Evolutionary conservation across 2,888 invertebrate genomes (phyloP), one percentile per base, ranked within the genome.

Genomic region (Mycalesis mineus): DNA sequence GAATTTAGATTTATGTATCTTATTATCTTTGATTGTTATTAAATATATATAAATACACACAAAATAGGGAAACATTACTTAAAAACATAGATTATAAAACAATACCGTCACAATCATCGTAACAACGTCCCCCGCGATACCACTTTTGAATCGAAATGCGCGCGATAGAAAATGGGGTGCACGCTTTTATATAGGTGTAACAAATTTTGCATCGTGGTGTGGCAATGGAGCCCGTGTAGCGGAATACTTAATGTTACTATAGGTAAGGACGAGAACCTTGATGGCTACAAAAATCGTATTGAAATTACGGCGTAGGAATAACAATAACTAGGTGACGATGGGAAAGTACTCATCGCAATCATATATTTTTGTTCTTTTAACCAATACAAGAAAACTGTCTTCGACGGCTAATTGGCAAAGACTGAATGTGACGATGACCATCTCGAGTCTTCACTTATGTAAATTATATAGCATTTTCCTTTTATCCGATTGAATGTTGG

Each of bases 101-200:
- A 57, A 66, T 85, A 88, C 88, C 82, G 72, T 77, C 68, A 63
- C 70, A 55, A 84, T 65, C 88, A 87, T 88, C 68, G 68, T 77
- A 67, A 67, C 56, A 61, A 45, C 68, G 75, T 73, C 73, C 75
- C 76, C 79, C 72, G 70, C 75, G 69, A 69, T 75, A 72, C 78
- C 75, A 70, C 78, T 78, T 78, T 77, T 75, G 68, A 82, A 80
- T 78, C 73, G 82, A 80, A 85, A 87, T 89, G 88, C 84, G 79
- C 75, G 76, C 81, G 73, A 75, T 83, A 82, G 81, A 77, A 86
- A 82, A 84, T 80, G 74, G 76, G 74, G 74, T 74, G 84, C 72
- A 75, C 75, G 78, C 86, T 88, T 89, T 84, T 89, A 89, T 89
- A 88, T 83, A 86, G 87, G 86, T 87, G 88, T 87, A 82, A 85